phyloP scores from a whole-genome alignment of 2,888 invertebrate species.

The Litoditis marina region DNA sequence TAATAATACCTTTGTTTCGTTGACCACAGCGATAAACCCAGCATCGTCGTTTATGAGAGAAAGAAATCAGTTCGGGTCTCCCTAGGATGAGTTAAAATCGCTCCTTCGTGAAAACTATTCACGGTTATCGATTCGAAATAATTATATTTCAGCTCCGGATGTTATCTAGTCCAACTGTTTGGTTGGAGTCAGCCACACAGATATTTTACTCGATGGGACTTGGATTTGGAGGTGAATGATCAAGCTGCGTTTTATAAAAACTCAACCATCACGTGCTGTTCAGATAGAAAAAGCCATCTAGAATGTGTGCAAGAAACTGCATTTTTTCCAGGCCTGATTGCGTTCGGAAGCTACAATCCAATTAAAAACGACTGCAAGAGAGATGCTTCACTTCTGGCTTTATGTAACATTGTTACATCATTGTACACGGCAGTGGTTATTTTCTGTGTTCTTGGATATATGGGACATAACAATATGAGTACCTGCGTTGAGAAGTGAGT shows the following conservation, averaged over 20 bases:
- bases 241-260: not conserved
- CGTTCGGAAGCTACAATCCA: slow-evolving; percentile 91
- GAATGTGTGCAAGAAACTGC: too few relatives aligned
- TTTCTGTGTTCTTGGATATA: slow-evolving; percentile 90
- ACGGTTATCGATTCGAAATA: too few relatives aligned
- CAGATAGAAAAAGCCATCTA: too few relatives aligned
- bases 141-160: slow-evolving; percentile 74
- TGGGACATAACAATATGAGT: slow-evolving; percentile 85
- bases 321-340: slow-evolving; percentile 72
- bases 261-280: not conserved
- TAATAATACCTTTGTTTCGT: too few relatives aligned
- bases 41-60: too few relatives aligned
- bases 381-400: slow-evolving; percentile 81
- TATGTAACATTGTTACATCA: slow-evolving; percentile 76
- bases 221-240: slow-evolving; percentile 87
- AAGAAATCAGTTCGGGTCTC: too few relatives aligned
- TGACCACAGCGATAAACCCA: too few relatives aligned
- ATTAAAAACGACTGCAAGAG: slow-evolving; percentile 89
- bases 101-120: too few relatives aligned
- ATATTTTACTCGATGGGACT: slow-evolving; percentile 93
- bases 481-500: slow-evolving; percentile 76
- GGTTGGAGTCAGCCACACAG: slow-evolving; percentile 93
- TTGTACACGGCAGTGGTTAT: slow-evolving; percentile 91
- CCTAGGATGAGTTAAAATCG: too few relatives aligned
- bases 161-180: slow-evolving; percentile 81